Evolutionary conservation across 2,113 vertebrate genomes (phyloP).

Genomic region (Onychorhynchus coronatus): DNA sequence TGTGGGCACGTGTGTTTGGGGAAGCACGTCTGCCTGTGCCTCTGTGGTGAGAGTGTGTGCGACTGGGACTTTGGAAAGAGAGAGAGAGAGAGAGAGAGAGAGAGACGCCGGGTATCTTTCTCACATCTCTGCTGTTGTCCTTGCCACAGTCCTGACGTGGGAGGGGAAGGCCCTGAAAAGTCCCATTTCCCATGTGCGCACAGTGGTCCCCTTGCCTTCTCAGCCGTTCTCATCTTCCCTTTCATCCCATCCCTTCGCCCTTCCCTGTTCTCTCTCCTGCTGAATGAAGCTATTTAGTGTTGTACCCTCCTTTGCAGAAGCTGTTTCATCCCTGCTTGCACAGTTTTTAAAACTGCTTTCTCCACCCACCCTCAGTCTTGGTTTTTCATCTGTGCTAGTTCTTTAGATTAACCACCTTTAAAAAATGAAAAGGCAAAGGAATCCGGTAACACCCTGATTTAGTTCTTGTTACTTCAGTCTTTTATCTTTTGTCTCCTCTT

Average conservation of each 20-base stretch:
- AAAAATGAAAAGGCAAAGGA: not conserved
- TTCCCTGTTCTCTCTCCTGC: not conserved
- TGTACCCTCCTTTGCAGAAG: conserved; percentile 12
- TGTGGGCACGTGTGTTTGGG: not conserved
- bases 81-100: no score
- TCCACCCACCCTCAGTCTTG: not conserved
- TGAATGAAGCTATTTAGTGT: not conserved
- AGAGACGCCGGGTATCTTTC: not conserved
- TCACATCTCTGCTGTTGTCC: not conserved
- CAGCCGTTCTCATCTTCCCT: not conserved
- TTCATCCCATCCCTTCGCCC: not conserved
- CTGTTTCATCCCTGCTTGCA: conserved; percentile 32
- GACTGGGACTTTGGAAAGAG: not conserved
- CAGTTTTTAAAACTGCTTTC: conserved; percentile 32
- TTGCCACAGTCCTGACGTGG: not conserved
- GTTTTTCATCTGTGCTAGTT: not conserved
- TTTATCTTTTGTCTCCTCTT: not conserved
- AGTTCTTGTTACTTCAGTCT: not conserved
- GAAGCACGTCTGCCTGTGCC: not conserved
- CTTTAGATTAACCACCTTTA: not conserved
- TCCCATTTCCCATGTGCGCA: not conserved
- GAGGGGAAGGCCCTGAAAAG: not conserved
- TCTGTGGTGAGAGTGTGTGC: not conserved
- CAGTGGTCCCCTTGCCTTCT: not conserved
- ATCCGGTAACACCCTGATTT: not conserved